phyloP scores from a whole-genome alignment of 2,113 vertebrate species.

The Condylura cristata region DNA sequence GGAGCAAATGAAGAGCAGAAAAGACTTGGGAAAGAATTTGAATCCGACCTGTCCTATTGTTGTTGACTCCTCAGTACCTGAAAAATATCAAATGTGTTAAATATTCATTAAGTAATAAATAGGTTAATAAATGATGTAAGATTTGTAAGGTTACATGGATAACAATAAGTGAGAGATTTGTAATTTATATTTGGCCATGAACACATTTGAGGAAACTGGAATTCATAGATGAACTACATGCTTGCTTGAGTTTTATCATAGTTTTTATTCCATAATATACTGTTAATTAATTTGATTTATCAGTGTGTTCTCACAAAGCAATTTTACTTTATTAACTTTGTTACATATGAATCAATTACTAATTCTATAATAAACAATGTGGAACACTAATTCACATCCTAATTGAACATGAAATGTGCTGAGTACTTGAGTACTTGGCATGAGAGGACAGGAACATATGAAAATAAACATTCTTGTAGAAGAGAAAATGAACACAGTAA shows the following conservation, averaged over 20 bases:
- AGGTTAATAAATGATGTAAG: background rate
- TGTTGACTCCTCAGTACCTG: background rate
- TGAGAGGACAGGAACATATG: background rate
- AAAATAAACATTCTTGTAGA: background rate
- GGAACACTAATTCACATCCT: background rate
- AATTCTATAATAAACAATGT: background rate
- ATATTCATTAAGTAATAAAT: background rate
- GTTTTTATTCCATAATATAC: background rate
- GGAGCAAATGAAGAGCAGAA: background rate
- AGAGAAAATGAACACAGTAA: background rate
- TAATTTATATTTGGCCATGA: background rate
- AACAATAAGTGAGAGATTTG: background rate
- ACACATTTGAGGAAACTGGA: background rate
- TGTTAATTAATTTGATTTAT: slow-evolving; percentile 22
- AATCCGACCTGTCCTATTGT: background rate
- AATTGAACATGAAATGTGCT: background rate
- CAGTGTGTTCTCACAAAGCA: background rate
- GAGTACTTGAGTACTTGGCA: background rate
- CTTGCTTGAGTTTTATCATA: background rate
- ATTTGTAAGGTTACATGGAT: background rate
- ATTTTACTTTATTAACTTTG: slow-evolving; percentile 31
- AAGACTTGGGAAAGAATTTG: background rate
- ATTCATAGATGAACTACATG: background rate
- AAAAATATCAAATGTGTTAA: background rate
- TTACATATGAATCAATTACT: slow-evolving; percentile 16